These are phyloP conservation scores for Rotaria magnacalcarata DNA, from an alignment of 2,888 invertebrate genomes.

Conservation along the genomic window DNA sequence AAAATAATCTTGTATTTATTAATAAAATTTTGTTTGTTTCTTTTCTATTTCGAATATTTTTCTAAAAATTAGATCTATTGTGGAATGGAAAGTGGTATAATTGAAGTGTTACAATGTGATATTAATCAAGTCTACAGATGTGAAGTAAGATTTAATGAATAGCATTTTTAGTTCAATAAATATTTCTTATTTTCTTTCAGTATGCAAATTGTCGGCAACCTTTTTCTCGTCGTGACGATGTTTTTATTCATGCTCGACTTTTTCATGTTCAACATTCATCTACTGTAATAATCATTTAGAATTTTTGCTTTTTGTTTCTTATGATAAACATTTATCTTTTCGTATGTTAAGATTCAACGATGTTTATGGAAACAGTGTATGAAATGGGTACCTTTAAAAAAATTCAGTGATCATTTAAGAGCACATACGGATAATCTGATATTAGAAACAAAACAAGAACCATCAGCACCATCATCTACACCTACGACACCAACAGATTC, in stretches of 20 bases:
- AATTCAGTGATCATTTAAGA: constrained; percentile 29
- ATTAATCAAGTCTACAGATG: constrained; percentile 23
- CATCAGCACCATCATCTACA: background rate
- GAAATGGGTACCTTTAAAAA: constrained; percentile 32
- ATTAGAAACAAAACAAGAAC: constrained; percentile 18
- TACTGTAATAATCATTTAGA: background rate
- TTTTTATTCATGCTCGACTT: constrained; percentile 20
- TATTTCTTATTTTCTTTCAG: background rate
- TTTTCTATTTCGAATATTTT: background rate
- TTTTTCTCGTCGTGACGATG: constrained; percentile 17
- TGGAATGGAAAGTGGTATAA: constrained; percentile 35
- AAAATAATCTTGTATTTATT: constrained; percentile 2
- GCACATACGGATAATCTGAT: background rate
- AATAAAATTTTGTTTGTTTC: too few species aligned
- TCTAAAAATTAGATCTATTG: background rate
- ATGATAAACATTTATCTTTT: too few species aligned
- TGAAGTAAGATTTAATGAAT: background rate
- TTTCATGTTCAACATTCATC: constrained; percentile 34
- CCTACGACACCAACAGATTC: background rate
- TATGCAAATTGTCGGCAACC: constrained; percentile 30
- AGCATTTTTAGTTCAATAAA: background rate
- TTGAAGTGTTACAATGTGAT: constrained; percentile 17
- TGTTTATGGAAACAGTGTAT: constrained; percentile 30
- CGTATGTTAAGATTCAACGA: background rate
- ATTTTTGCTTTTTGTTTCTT: too few species aligned